Evolutionary conservation across 2,113 vertebrate genomes (phyloP).

Genomic region (Pyxicephalus adspersus): DNA sequence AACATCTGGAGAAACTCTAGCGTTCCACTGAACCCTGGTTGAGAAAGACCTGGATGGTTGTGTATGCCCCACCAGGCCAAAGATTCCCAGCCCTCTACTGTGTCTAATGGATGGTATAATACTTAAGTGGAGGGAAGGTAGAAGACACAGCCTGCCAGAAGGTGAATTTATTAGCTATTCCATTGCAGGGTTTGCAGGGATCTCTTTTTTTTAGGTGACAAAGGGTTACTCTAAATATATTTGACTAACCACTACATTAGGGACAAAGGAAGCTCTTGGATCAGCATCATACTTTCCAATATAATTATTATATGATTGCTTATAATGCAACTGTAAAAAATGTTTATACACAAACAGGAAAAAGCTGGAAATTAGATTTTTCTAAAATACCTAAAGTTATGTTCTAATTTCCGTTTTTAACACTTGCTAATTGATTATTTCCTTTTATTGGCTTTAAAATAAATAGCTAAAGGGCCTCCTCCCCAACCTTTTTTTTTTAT

Average conservation of each 20-base stretch:
- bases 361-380: slow-evolving; percentile 18
- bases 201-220: neutral
- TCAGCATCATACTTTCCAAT: no score
- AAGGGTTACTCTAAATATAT: neutral
- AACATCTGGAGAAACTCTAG: no score
- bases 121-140: no score
- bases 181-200: no score
- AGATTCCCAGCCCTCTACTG: no score
- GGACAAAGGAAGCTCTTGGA: neutral
- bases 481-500: neutral
- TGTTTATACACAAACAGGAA: neutral
- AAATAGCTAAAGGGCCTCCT: neutral
- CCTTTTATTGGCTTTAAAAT: neutral
- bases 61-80: no score
- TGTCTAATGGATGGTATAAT: no score
- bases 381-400: neutral
- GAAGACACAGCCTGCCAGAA: no score
- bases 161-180: no score
- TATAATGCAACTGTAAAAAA: neutral
- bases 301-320: neutral
- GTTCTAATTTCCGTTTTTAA: neutral
- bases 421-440: neutral
- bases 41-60: no score
- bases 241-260: neutral
- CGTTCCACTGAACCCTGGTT: no score